phyloP scores from a whole-genome alignment of 2,888 invertebrate species.

The Reticulitermes lucifugus region DNA sequence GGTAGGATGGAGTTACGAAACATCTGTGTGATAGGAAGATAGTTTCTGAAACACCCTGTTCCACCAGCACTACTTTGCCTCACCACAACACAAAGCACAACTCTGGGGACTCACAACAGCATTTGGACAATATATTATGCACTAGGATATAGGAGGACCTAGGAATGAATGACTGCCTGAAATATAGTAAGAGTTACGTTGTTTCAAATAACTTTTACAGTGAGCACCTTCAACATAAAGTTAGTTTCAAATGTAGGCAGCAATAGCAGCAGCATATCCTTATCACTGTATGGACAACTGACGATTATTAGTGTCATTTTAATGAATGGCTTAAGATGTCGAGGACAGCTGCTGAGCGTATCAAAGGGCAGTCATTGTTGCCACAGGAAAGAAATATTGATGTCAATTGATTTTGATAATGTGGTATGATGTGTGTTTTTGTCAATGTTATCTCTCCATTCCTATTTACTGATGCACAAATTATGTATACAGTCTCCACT shows the following conservation, averaged over 20 bases:
- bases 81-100: too few relatives aligned
- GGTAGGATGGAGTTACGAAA: too few relatives aligned
- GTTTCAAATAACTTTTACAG: too few relatives aligned
- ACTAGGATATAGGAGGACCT: too few relatives aligned
- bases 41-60: too few relatives aligned
- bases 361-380: neutral
- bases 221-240: conserved; percentile 1
- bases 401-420: neutral
- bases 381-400: too few relatives aligned
- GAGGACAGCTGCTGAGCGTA: neutral
- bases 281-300: neutral
- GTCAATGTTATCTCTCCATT: neutral
- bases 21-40: too few relatives aligned
- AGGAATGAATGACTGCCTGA: too few relatives aligned
- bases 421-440: neutral
- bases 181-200: too few relatives aligned
- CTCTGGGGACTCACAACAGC: too few relatives aligned
- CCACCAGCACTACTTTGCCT: too few relatives aligned
- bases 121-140: too few relatives aligned
- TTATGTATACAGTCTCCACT: neutral
- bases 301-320: neutral
- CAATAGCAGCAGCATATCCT: neutral
- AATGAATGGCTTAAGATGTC: neutral
- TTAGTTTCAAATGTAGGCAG: neutral
- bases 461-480: neutral